phyloP scores from a whole-genome alignment of 2,113 vertebrate genomes.

The Sorex fumeus region DNA sequence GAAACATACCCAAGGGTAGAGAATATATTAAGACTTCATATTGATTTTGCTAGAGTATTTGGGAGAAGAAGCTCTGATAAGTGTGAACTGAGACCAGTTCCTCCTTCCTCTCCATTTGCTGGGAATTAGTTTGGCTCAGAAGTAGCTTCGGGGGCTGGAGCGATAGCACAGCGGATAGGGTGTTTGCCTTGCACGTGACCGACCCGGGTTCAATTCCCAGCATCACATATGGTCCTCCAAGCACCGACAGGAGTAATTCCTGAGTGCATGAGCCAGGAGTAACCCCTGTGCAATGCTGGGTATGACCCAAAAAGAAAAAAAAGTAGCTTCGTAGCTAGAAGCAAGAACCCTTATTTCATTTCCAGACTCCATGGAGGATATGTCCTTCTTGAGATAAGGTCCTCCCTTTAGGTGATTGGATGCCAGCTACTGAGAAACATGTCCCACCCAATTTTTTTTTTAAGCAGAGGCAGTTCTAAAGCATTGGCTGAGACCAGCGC shows the following conservation, averaged over 20 bases:
- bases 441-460: not conserved
- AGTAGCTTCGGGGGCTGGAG: not conserved
- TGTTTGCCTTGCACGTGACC: too few species aligned
- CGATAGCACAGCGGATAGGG: too few species aligned
- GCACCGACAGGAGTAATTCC: too few species aligned
- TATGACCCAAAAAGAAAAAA: too few species aligned
- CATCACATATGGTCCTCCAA: too few species aligned
- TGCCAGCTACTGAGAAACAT: not conserved
- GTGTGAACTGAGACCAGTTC: not conserved
- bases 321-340: not conserved
- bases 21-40: not conserved
- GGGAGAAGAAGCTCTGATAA: slow-evolving; percentile 6
- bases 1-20: not conserved
- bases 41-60: not conserved
- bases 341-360: not conserved
- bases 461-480: not conserved
- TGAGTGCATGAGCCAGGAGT: too few species aligned
- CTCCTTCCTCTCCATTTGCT: not conserved
- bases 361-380: not conserved
- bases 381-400: not conserved
- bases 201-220: too few species aligned
- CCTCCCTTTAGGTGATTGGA: not conserved
- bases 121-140: slow-evolving; percentile 8
- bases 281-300: too few species aligned
- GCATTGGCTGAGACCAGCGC: not conserved